Percentiles rank a stretch among this genome's conserved stretches.
Evolutionary conservation across 2,113 vertebrate genomes (phyloP).

Genomic region (Trichechus manatus): DNA sequence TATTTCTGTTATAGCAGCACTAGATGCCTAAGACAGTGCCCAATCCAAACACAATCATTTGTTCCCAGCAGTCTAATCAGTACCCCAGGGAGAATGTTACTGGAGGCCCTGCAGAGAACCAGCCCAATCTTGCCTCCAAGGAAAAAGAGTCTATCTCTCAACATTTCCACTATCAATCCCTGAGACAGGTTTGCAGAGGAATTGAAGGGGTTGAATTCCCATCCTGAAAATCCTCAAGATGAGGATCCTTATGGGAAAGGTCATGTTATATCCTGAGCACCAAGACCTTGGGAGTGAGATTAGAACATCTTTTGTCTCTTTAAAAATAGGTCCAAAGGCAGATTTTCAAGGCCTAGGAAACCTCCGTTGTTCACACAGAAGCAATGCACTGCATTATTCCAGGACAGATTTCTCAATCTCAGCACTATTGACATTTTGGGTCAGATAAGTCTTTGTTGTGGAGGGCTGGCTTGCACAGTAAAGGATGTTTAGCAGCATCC

Average conservation of each 20-base stretch:
- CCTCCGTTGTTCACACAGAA: background rate
- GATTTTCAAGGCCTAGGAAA: background rate
- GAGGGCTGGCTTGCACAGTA: background rate
- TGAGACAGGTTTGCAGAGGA: background rate
- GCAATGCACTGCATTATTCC: background rate
- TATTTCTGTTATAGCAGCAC: no score
- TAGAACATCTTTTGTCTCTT: background rate
- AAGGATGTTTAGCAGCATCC: background rate
- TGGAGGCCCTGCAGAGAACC: background rate
- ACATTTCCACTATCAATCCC: background rate
- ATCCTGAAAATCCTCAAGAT: background rate
- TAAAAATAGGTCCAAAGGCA: background rate
- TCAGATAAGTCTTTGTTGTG: background rate
- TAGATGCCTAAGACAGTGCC: no score
- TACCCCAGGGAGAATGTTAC: background rate
- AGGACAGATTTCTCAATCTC: background rate
- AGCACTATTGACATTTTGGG: background rate
- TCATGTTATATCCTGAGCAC: background rate
- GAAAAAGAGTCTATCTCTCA: fast-evolving
- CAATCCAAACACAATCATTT: background rate
- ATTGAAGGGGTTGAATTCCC: background rate
- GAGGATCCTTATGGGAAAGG: background rate
- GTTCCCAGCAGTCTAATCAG: background rate
- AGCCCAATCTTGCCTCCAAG: background rate
- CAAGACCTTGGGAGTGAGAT: background rate